A percentile compares a stretch with the other conserved stretches of the same genome.
Conservation (phyloP, 2,888 invertebrate species). For the Ectemnius continuus region DNA sequence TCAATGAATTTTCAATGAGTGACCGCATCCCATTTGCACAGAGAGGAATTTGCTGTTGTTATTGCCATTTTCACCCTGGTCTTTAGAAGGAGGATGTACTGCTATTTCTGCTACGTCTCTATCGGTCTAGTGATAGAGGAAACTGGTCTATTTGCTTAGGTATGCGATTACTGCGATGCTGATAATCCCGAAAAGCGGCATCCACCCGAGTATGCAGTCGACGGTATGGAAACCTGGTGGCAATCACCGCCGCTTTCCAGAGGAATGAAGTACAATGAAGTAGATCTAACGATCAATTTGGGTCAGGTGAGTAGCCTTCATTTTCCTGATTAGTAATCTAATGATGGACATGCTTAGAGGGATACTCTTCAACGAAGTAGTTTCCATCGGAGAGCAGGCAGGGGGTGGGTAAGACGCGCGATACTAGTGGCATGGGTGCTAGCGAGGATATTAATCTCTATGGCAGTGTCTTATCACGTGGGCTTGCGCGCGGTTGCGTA, state of each 20-base stretch:
- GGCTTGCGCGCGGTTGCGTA: slow-evolving; percentile 35
- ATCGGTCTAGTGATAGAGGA: no score
- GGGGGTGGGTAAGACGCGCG: slow-evolving; percentile 34
- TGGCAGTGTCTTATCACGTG: slow-evolving; percentile 59
- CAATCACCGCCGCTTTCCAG: slow-evolving; percentile 98
- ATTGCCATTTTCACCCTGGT: no score
- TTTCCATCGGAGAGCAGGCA: slow-evolving; percentile 8
- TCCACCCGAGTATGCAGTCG: slow-evolving; percentile 94
- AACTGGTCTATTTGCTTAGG: slow-evolving; percentile 79
- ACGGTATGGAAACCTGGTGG: slow-evolving; percentile 99
- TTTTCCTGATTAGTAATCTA: not conserved
- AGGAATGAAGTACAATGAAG: slow-evolving; percentile 97
- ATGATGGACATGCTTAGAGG: no score
- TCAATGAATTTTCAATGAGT: no score
- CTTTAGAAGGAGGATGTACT: no score
- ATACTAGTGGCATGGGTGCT: slow-evolving; percentile 42
- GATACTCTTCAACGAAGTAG: no score
- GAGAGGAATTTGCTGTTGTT: no score
- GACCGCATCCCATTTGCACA: no score
- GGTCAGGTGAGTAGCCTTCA: slow-evolving; percentile 88
- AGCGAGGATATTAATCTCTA: slow-evolving; percentile 51
- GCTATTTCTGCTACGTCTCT: no score
- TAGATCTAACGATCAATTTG: slow-evolving; percentile 97
- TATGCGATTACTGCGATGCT: slow-evolving; percentile 95
- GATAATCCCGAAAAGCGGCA: slow-evolving; percentile 87